Conservation (phyloP, 2,113 vertebrate genomes). For the Cacatua alba region DNA sequence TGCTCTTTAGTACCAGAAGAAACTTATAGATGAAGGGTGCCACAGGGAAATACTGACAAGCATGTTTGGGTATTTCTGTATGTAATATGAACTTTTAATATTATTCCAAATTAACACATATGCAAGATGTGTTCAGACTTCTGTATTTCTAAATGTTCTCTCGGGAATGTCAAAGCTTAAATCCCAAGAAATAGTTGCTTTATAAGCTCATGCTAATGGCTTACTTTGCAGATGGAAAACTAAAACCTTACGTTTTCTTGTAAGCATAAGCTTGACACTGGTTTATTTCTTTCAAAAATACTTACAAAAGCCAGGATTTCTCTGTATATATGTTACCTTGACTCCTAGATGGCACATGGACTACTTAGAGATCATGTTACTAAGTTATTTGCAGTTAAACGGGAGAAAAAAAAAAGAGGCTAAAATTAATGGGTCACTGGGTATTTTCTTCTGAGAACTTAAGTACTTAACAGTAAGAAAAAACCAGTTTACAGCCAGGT, state of each 20-base stretch:
- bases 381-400: conserved; percentile 69
- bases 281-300: conserved; percentile 32
- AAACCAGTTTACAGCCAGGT: conserved; percentile 78
- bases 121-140: neutral
- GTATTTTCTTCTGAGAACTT: conserved; percentile 78
- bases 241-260: neutral
- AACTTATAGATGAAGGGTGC: neutral
- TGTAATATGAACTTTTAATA: neutral
- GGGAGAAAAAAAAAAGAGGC: conserved; percentile 74
- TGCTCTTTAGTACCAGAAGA: neutral
- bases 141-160: neutral
- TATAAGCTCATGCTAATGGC: neutral
- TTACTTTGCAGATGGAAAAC: neutral
- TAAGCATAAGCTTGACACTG: neutral
- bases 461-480: conserved; percentile 78
- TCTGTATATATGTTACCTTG: conserved; percentile 69
- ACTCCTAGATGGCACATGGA: conserved; percentile 68
- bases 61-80: neutral
- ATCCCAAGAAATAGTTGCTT: conserved; percentile 8
- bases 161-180: conserved; percentile 28
- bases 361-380: conserved; percentile 76
- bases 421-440: conserved; percentile 75
- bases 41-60: neutral
- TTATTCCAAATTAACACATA: neutral
- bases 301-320: conserved; percentile 22